phyloP scores from a whole-genome alignment of 2,888 invertebrate genomes.

The Helobdella robusta region DNA sequence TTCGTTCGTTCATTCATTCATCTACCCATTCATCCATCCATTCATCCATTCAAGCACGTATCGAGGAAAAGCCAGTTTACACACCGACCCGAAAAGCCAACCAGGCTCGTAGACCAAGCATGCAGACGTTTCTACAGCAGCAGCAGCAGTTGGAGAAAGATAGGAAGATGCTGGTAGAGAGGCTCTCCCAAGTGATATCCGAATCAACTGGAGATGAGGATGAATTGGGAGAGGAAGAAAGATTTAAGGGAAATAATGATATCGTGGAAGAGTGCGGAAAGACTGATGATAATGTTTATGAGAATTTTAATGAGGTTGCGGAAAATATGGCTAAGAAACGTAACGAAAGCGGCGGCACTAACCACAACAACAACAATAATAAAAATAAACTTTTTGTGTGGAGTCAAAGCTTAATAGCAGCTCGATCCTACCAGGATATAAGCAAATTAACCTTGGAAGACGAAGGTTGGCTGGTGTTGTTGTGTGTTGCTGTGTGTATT shows the following conservation, averaged over 20 bases:
- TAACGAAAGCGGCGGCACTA: background rate
- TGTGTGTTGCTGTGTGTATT: background rate
- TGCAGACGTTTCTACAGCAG: constrained; percentile 2
- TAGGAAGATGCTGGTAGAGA: too few species aligned
- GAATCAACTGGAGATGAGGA: too few species aligned
- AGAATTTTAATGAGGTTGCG: background rate
- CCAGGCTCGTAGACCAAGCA: constrained; percentile 8
- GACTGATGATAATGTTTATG: background rate
- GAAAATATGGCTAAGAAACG: background rate
- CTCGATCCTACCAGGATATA: too few species aligned
- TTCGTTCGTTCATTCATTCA: too few species aligned
- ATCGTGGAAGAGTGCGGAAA: too few species aligned
- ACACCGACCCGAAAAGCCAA: constrained; percentile 11
- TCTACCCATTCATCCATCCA: too few species aligned
- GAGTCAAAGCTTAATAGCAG: background rate
- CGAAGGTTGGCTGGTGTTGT: background rate
- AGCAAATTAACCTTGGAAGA: background rate
- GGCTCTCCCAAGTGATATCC: too few species aligned
- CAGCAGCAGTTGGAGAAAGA: too few species aligned
- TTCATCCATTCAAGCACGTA: too few species aligned
- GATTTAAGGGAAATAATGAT: too few species aligned
- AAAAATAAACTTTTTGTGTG: background rate
- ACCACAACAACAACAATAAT: background rate
- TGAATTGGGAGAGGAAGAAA: too few species aligned
- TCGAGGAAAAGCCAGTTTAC: constrained; percentile 15